Percentiles rank a stretch among this genome's conserved stretches.
Evolutionary conservation across 2,797 vertebrate species (phyloP).

Genomic region (Danio jaintianensis): DNA sequence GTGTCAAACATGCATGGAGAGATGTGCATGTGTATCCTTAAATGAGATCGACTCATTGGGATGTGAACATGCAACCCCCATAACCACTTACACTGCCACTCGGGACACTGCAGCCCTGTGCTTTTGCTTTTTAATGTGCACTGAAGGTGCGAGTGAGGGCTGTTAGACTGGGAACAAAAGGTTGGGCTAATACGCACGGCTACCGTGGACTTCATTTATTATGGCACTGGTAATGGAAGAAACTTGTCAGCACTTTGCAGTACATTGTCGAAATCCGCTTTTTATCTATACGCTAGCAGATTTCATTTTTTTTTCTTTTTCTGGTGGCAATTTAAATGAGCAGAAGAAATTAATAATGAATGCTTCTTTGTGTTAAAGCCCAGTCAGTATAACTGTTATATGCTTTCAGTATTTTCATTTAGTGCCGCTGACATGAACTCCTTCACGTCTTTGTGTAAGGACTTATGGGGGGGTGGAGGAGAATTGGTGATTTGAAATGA

Average conservation of each 20-base stretch:
- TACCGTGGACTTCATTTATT: constrained; percentile 27
- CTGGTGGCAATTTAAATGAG: constrained; percentile 42
- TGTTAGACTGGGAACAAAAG: constrained; percentile 25
- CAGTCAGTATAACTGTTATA: constrained; percentile 45
- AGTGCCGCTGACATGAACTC: constrained; percentile 15
- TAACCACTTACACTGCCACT: constrained; percentile 22
- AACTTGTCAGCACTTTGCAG: constrained; percentile 55
- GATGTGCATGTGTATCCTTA: constrained; percentile 3
- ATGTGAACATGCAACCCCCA: constrained; percentile 4
- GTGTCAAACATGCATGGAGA: constrained; percentile 26
- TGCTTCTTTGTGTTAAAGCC: constrained; percentile 54
- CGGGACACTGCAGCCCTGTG: background rate
- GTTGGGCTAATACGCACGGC: constrained; percentile 5
- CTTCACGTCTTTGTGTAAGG: constrained; percentile 31
- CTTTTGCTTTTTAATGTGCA: constrained; percentile 41
- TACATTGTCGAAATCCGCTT: constrained; percentile 50
- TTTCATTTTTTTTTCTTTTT: constrained; percentile 8
- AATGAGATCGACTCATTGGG: background rate
- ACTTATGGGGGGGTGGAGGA: background rate
- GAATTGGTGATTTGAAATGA: constrained; percentile 15
- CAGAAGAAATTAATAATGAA: constrained; percentile 57
- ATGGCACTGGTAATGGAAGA: constrained; percentile 51
- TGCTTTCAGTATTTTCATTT: constrained; percentile 28
- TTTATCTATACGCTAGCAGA: constrained; percentile 50
- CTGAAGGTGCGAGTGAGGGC: constrained; percentile 23